Evolutionary conservation across 2,113 vertebrate genomes (phyloP).

Genomic region (Himantopus leucocephalus): DNA sequence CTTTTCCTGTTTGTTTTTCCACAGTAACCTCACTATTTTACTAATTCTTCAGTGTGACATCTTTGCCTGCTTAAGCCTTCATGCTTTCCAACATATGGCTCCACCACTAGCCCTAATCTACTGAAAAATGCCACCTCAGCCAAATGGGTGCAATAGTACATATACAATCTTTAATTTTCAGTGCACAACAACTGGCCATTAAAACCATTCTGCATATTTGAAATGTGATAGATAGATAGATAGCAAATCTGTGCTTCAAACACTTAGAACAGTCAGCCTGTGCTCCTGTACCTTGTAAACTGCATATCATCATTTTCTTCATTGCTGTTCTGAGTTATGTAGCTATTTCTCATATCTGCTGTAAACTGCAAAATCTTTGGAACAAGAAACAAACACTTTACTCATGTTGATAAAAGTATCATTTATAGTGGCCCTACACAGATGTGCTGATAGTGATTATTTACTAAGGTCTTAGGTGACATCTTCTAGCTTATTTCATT

Average conservation of each 20-base stretch:
- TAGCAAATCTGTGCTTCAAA: not conserved
- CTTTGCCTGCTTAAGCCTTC: not conserved
- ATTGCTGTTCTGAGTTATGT: not conserved
- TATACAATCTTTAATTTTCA: not conserved
- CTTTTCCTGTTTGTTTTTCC: not conserved
- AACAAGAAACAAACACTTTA: not conserved
- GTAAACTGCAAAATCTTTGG: not conserved
- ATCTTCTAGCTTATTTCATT: not conserved
- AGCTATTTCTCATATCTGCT: not conserved
- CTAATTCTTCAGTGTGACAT: not conserved
- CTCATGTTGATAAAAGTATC: not conserved
- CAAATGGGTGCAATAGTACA: not conserved
- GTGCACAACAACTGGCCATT: not conserved
- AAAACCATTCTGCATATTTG: not conserved
- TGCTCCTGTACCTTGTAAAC: not conserved
- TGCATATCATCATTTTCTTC: not conserved
- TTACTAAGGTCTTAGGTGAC: not conserved
- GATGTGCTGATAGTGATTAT: not conserved
- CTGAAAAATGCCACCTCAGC: not conserved
- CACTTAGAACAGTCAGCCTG: not conserved
- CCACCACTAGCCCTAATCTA: not conserved
- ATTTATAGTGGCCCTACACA: not conserved
- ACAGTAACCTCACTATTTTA: not conserved
- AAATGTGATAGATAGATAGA: not conserved
- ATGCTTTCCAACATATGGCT: not conserved